phyloP scores from a whole-genome alignment of 1,140 invertebrate genomes.

The Drosophila paulistorum region DNA sequence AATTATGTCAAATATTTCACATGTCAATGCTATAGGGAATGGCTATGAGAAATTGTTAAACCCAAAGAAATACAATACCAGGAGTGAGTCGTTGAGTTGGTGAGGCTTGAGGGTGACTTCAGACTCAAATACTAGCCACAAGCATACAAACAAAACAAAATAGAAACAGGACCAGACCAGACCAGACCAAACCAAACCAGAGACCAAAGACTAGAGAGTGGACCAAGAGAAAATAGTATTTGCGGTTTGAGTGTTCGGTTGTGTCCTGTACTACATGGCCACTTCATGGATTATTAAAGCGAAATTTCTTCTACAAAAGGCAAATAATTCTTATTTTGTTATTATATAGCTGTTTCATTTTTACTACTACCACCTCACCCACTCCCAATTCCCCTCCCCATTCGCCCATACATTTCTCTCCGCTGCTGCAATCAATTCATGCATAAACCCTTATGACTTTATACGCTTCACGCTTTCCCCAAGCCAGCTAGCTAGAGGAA shows the following conservation, averaged over 20 bases:
- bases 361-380: background rate
- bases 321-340: constrained; percentile 75
- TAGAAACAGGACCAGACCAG: constrained; percentile 2
- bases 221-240: constrained; percentile 6
- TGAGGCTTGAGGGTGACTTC: background rate
- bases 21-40: constrained; percentile 67
- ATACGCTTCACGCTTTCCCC: constrained; percentile 78
- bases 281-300: constrained; percentile 78
- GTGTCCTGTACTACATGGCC: constrained; percentile 2
- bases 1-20: constrained; percentile 80
- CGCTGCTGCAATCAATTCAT: constrained; percentile 72
- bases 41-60: constrained; percentile 1
- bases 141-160: constrained; percentile 16
- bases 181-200: background rate
- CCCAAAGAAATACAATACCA: background rate
- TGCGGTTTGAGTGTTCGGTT: constrained; percentile 10
- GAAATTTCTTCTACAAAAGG: constrained; percentile 66
- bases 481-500: constrained; percentile 34
- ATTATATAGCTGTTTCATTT: constrained; percentile 37
- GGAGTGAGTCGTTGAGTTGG: background rate
- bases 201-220: too few species aligned
- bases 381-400: background rate
- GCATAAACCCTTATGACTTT: constrained; percentile 80
- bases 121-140: constrained; percentile 11
- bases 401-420: background rate